These are phyloP conservation scores for Bombylius major DNA, from an alignment of 2,888 invertebrate genomes.

Conservation along the genomic window DNA sequence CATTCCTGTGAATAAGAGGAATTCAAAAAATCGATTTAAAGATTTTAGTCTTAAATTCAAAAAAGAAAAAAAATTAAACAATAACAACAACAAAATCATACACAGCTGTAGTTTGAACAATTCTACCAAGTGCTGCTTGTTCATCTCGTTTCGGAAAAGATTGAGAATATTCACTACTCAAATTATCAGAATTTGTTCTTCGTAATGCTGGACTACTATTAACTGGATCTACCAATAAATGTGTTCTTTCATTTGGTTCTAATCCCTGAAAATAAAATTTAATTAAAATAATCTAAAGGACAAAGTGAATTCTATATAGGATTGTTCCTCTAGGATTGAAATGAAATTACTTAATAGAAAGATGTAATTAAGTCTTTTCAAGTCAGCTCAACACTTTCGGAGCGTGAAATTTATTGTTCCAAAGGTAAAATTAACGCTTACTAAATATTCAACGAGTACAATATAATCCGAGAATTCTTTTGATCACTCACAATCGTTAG, in stretches of 20 bases:
- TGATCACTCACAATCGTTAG: too few species aligned
- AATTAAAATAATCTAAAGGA: not conserved
- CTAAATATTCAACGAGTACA: too few species aligned
- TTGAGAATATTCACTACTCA: slow-evolving; percentile 47
- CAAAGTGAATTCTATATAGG: not conserved
- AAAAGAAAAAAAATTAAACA: slow-evolving; percentile 5
- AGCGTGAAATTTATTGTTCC: too few species aligned
- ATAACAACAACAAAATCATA: slow-evolving; percentile 31
- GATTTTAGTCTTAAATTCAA: not conserved
- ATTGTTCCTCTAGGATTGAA: too few species aligned
- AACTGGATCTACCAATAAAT: slow-evolving; percentile 63
- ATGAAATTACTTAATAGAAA: not conserved
- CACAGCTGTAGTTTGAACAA: slow-evolving; percentile 84
- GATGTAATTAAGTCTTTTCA: too few species aligned
- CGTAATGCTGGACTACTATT: slow-evolving; percentile 60
- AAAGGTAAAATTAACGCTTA: too few species aligned
- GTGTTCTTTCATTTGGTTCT: slow-evolving; percentile 60
- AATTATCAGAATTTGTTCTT: slow-evolving; percentile 58
- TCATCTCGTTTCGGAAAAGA: slow-evolving; percentile 71
- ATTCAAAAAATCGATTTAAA: not conserved
- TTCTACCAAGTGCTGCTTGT: slow-evolving; percentile 78
- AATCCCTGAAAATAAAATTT: slow-evolving; percentile 20
- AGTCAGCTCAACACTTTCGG: too few species aligned
- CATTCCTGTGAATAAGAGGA: slow-evolving; percentile 50
- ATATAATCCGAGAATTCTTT: too few species aligned